Conservation (phyloP, 2,113 vertebrate species). For the Garra rufa region DNA sequence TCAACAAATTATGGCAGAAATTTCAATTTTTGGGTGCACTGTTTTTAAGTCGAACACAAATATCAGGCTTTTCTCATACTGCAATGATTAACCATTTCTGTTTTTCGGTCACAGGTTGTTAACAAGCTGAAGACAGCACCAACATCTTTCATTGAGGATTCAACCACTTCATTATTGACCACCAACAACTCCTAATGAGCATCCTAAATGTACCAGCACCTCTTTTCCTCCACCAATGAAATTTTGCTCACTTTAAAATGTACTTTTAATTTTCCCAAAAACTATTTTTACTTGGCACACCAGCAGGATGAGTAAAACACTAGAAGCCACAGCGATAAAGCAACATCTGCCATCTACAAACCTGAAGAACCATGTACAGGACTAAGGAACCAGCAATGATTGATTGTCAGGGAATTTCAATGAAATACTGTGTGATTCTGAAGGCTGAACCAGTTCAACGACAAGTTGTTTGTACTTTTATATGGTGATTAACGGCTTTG, state of each 20-base stretch:
- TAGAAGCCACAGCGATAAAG: not conserved
- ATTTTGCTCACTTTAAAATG: not conserved
- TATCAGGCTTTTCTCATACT: too few species aligned
- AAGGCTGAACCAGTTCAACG: not conserved
- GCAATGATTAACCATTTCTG: not conserved
- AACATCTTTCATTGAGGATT: not conserved
- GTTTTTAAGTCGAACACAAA: not conserved
- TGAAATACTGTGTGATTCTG: not conserved
- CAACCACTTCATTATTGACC: conserved; percentile 13
- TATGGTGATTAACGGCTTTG: not conserved
- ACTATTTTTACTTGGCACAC: not conserved
- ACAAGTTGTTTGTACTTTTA: not conserved
- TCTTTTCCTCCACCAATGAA: not conserved
- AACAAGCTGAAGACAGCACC: not conserved
- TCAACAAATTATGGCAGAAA: too few species aligned
- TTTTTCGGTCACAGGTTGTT: conserved; percentile 49
- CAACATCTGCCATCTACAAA: not conserved
- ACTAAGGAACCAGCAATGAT: conserved; percentile 10
- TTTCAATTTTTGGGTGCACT: too few species aligned
- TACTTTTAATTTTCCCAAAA: not conserved
- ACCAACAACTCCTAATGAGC: not conserved
- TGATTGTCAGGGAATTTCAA: not conserved
- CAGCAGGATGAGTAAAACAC: not conserved
- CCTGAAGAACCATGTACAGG: not conserved
- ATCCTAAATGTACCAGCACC: conserved; percentile 18